A percentile compares a stretch with the other conserved stretches of the same genome.
Evolutionary conservation across 2,888 invertebrate species (phyloP).

Genomic region (Eumerus sabulonum): DNA sequence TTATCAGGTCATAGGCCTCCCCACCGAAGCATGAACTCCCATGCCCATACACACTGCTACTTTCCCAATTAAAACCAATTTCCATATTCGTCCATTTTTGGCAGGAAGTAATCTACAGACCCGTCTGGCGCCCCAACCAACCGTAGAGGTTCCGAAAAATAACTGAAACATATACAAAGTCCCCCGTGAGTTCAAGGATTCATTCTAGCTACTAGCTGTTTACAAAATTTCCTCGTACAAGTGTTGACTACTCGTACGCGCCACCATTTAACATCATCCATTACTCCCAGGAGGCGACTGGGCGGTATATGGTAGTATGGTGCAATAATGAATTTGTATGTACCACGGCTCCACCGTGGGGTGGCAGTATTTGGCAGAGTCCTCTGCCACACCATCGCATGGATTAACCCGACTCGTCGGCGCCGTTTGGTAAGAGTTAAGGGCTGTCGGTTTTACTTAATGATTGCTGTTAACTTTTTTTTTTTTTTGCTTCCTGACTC

Average conservation of each 20-base stretch:
- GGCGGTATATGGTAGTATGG: not conserved
- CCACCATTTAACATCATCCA: no score
- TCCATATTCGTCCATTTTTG: constrained; percentile 39
- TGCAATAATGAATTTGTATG: constrained; percentile 25
- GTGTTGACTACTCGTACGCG: constrained; percentile 10
- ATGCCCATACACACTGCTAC: constrained; percentile 25
- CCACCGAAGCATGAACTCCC: no score
- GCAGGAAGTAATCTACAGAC: constrained; percentile 38
- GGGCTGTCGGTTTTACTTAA: constrained; percentile 61
- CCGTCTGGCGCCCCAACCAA: constrained; percentile 5
- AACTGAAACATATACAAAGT: not conserved
- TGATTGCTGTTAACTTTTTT: constrained; percentile 43
- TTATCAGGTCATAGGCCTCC: not conserved
- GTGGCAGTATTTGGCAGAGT: constrained; percentile 15
- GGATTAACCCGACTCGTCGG: constrained; percentile 39
- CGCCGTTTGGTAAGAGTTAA: constrained; percentile 59
- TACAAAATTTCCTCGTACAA: constrained; percentile 31
- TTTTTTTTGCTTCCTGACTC: not conserved
- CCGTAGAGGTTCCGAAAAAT: constrained; percentile 3
- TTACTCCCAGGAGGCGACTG: not conserved
- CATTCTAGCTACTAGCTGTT: not conserved
- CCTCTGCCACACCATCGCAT: constrained; percentile 39
- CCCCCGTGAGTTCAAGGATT: no score
- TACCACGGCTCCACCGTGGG: constrained; percentile 42
- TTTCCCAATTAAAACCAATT: constrained; percentile 64